phyloP scores from a whole-genome alignment of 1,140 invertebrate genomes.

The Phocides pigmalion region DNA sequence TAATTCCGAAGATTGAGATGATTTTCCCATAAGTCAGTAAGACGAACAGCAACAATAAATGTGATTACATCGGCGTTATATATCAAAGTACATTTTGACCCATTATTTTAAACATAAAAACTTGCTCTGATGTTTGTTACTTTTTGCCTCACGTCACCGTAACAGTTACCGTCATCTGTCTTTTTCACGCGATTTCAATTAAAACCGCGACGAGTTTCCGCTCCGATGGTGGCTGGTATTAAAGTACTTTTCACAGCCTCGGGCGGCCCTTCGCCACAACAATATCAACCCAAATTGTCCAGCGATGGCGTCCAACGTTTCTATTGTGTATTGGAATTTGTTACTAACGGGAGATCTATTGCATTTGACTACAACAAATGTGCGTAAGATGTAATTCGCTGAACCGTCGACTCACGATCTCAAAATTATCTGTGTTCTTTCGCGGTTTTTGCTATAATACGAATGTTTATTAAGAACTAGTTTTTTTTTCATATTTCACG shows the following conservation, averaged over 20 bases:
- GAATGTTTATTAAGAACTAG: constrained; percentile 20
- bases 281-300: constrained; percentile 66
- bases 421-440: constrained; percentile 9
- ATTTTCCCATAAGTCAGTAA: too few species aligned
- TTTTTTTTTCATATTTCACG: constrained; percentile 9
- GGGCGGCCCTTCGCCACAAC: constrained; percentile 55
- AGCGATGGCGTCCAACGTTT: constrained; percentile 53
- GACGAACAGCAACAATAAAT: too few species aligned
- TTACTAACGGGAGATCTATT: constrained; percentile 67
- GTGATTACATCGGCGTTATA: too few species aligned
- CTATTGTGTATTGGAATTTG: constrained; percentile 59
- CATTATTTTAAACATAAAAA: too few species aligned
- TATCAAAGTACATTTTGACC: constrained; percentile 23
- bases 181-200: constrained; percentile 68
- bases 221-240: constrained; percentile 42
- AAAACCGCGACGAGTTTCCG: constrained; percentile 60
- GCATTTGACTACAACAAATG: constrained; percentile 50
- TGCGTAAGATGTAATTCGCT: constrained; percentile 59
- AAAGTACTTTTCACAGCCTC: constrained; percentile 45
- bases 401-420: constrained; percentile 43
- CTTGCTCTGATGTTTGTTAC: too few species aligned
- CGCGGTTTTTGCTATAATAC: constrained; percentile 18
- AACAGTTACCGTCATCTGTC: background rate
- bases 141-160: constrained; percentile 11
- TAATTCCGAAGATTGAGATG: too few species aligned